phyloP scores from a whole-genome alignment of 37 sponge, comb jelly and placozoan genomes.

The Agelas oroides region DNA sequence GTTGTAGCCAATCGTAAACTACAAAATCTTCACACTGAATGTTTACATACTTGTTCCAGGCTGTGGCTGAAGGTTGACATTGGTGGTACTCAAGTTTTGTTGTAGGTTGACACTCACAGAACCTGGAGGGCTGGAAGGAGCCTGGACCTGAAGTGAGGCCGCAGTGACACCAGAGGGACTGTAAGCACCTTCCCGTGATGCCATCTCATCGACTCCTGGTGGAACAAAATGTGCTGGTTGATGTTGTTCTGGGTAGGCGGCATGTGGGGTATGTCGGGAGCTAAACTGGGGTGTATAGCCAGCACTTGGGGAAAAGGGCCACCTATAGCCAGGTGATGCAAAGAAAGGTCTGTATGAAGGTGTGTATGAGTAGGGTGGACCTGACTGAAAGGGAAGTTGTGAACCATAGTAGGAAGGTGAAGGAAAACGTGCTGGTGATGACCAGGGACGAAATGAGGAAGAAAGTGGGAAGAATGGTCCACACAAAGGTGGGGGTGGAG shows the following conservation, averaged over 20 bases:
- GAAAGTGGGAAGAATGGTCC: too few species aligned
- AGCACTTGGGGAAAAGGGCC: not conserved
- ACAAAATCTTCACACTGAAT: too few species aligned
- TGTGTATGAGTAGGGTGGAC: not conserved
- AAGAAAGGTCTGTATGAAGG: not conserved
- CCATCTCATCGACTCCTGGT: not conserved
- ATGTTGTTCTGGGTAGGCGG: too few species aligned
- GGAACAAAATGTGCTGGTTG: not conserved
- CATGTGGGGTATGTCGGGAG: not conserved
- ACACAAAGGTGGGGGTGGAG: not conserved
- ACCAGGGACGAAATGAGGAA: not conserved
- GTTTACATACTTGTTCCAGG: too few species aligned
- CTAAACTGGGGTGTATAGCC: not conserved
- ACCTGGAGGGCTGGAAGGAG: slow-evolving; percentile 45
- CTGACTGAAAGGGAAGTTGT: too few species aligned
- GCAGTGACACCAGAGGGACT: slow-evolving; percentile 46
- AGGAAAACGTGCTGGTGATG: not conserved
- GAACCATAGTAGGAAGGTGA: not conserved
- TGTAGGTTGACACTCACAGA: slow-evolving; percentile 26
- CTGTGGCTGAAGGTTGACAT: too few species aligned
- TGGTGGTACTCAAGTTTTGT: not conserved
- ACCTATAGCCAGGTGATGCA: not conserved
- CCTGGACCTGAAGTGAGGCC: slow-evolving; percentile 43
- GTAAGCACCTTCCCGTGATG: not conserved
- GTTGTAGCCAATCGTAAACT: too few species aligned